Evolutionary conservation across 2,113 vertebrate species (phyloP).

Genomic region (Noturus placidus): DNA sequence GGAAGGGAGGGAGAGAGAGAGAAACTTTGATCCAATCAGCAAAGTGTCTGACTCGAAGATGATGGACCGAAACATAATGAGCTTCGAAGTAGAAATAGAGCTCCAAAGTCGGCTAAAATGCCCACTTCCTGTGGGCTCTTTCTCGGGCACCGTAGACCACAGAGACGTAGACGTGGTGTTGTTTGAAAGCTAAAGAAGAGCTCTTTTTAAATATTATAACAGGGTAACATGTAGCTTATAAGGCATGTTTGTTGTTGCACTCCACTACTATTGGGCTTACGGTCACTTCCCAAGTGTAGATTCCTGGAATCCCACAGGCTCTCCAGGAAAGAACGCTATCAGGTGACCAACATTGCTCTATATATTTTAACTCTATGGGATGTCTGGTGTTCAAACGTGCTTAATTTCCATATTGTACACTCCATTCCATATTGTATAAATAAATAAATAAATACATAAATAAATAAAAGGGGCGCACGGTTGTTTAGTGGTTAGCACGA

Average conservation of each 20-base stretch:
- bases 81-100: background rate
- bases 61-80: background rate
- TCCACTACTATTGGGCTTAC: background rate
- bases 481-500: no score
- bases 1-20: slow-evolving; percentile 16
- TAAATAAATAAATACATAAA: background rate
- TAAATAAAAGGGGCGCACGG: no score
- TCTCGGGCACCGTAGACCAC: background rate
- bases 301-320: background rate
- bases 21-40: background rate
- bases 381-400: no score
- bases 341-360: background rate
- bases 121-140: background rate
- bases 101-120: background rate
- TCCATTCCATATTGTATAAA: no score
- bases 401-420: background rate
- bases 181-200: background rate
- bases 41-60: background rate
- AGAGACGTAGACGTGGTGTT: background rate
- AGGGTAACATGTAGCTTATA: background rate
- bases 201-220: background rate
- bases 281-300: background rate
- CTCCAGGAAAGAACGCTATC: background rate
- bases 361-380: background rate
- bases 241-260: background rate